phyloP scores from a whole-genome alignment of 1,140 invertebrate species.

The Sitodiplosis mosellana region DNA sequence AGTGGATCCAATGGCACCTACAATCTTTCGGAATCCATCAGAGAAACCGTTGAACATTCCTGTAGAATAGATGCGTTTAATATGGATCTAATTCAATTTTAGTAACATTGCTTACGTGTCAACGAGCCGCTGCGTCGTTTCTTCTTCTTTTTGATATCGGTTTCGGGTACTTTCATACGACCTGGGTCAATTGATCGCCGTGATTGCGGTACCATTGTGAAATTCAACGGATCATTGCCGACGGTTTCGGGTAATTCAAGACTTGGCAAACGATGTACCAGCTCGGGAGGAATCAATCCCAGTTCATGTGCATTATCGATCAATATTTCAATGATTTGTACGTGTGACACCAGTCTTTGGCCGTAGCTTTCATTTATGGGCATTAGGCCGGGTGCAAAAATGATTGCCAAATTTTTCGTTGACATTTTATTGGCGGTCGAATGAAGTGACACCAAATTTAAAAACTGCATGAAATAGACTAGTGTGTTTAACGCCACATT shows the following conservation, averaged over 20 bases:
- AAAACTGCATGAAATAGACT: conserved; percentile 47
- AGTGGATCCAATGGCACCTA: conserved; percentile 32
- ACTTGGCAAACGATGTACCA: no score
- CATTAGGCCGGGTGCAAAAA: conserved; percentile 67
- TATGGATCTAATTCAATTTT: conserved; percentile 6
- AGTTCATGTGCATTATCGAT: conserved; percentile 57
- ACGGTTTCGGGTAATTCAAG: conserved; percentile 16
- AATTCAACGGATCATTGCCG: conserved; percentile 23
- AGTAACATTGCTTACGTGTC: conserved; percentile 38
- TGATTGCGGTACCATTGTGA: conserved; percentile 12
- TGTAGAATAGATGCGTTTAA: conserved; percentile 20
- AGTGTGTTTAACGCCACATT: conserved; percentile 41
- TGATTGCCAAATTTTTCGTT: conserved; percentile 56
- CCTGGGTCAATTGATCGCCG: conserved; percentile 7
- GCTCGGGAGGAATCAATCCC: conserved; percentile 37
- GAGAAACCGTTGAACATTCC: conserved; percentile 58
- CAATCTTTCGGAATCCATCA: conserved; percentile 61
- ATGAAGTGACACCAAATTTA: conserved; percentile 36
- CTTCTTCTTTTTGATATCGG: conserved; percentile 37
- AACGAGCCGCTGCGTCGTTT: conserved; percentile 63
- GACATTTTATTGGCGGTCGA: conserved; percentile 63
- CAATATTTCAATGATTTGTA: conserved; percentile 45
- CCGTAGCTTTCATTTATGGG: conserved; percentile 41
- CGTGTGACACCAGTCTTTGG: conserved; percentile 39
- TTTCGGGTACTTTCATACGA: no score